Evolutionary conservation across 2,888 invertebrate species (phyloP), one percentile per base, ranked within the genome.

Genomic region (Hypena proboscidalis): DNA sequence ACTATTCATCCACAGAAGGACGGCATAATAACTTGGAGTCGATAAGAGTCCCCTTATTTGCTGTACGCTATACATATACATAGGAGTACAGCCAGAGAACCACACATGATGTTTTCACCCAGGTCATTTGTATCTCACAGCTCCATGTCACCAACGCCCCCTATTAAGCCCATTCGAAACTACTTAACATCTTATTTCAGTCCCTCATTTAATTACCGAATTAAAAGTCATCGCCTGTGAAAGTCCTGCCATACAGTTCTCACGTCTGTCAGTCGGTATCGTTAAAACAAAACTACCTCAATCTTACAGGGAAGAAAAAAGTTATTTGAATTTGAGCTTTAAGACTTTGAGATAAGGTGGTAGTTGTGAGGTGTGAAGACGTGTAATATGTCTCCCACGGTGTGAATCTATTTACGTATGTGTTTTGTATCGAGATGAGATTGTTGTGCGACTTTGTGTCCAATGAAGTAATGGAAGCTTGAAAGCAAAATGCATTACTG

Each of bases 181-280:
- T 58, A 58, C 63, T 60, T 61, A 59, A 57, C 67, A 67, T 46
- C 45, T 56, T 63, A 63, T 60, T 60, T 62, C 57, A 56, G 52
- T 47, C 46, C 64, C 55, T 49, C 42, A 32, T 67, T 68, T 68
- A 68, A 68, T 68, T 64, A 68, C 58, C 62, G 67, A 56, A 67
- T 67, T 62, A 65, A 62, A 67, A 62, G 56, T 43, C 54, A 57
- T 61, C 62, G 62, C 76, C 82, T 87, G 87, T 86, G 87, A 88
- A 86, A 80, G 77, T 52, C 60, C 64, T 70, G 63, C 71, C 72
- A 67, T 58, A 47, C 49, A 57, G 85, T 88, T 88, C 88, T 84
- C 88, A 88, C 84, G 87, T 84, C 80, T 77, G 83, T 88, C 88
- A 83, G 73, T 83, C 66, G 55, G 69, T 66, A 65, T 73, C 77